Percentiles rank a stretch among this genome's conserved stretches.
These are phyloP conservation scores for Artemia sinica DNA, from an alignment of 2,888 invertebrate species.

Conservation along the genomic window DNA sequence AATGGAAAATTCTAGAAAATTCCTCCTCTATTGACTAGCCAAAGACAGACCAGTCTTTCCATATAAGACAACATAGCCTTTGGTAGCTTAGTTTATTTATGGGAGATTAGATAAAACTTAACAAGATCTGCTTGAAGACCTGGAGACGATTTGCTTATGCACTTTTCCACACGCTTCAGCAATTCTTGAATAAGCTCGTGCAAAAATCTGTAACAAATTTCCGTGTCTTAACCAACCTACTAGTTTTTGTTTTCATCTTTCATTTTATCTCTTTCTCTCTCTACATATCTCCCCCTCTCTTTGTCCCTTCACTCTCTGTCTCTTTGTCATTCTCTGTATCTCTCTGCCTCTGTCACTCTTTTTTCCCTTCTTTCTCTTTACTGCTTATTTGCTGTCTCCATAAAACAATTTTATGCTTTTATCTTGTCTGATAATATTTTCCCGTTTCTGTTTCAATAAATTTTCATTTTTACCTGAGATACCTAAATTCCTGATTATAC, in stretches of 20 bases:
- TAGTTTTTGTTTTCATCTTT: neutral
- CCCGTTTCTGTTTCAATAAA: neutral
- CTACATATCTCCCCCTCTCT: neutral
- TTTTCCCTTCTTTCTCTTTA: neutral
- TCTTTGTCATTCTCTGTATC: neutral
- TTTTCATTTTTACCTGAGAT: neutral
- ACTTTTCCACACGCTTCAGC: conserved; percentile 4
- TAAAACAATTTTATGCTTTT: neutral
- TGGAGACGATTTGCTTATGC: conserved; percentile 3
- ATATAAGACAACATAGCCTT: too few species aligned
- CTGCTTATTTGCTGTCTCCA: neutral
- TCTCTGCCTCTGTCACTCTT: neutral
- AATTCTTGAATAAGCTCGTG: conserved; percentile 11
- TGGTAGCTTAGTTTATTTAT: too few species aligned
- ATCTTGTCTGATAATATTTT: neutral
- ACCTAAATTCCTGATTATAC: neutral
- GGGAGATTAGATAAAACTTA: too few species aligned
- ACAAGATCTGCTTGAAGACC: neutral
- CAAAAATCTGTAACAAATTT: conserved; percentile 15
- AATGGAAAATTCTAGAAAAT: too few species aligned
- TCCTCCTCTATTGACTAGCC: too few species aligned
- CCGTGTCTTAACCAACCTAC: neutral
- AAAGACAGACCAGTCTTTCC: too few species aligned
- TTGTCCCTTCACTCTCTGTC: neutral
- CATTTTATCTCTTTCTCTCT: neutral